Conservation (phyloP, 2,797 vertebrate genomes). For the Delichon dasypus region DNA sequence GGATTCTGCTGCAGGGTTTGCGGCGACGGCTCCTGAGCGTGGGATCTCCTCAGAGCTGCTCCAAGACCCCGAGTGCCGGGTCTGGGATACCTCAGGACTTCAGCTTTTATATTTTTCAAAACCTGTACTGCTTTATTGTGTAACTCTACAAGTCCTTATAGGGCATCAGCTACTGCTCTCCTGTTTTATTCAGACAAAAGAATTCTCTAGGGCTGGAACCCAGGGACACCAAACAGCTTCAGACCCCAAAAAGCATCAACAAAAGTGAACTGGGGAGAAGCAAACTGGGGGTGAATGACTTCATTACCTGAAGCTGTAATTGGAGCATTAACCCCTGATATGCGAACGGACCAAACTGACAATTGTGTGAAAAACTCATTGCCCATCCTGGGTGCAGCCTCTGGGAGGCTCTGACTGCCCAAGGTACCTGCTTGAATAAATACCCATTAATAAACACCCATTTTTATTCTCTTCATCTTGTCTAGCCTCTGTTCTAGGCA, state of each 20-base stretch:
- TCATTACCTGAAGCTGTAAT: not conserved
- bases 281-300: not conserved
- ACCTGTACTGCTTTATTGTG: not conserved
- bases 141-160: not conserved
- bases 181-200: not conserved
- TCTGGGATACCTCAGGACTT: not conserved
- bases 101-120: not conserved
- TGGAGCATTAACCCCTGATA: not conserved
- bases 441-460: not conserved
- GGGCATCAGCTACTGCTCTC: not conserved
- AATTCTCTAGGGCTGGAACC: not conserved
- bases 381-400: not conserved
- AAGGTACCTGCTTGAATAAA: not conserved
- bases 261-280: not conserved
- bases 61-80: not conserved
- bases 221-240: no score
- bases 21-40: not conserved
- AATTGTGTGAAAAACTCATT: not conserved
- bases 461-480: no score
- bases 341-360: rapidly evolving
- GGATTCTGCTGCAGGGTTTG: not conserved
- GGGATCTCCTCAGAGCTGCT: not conserved
- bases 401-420: not conserved
- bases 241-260: not conserved
- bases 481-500: no score